These are phyloP conservation scores for Seriola aureovittata DNA, from an alignment of 2,113 vertebrate species.

Conservation along the genomic window DNA sequence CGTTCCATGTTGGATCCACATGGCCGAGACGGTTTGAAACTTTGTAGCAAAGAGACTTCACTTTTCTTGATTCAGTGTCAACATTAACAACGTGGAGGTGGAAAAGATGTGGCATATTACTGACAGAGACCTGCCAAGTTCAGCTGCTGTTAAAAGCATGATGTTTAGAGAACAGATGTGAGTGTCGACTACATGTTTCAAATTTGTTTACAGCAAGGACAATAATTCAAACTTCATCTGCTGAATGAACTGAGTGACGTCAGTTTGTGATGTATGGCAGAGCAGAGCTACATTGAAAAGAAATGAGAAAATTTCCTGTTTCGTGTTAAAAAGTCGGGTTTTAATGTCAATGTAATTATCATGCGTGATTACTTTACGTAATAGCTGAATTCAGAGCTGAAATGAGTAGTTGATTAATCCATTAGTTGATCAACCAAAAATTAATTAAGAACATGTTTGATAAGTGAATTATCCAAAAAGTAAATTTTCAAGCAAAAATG, in stretches of 20 bases:
- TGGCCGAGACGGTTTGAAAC: constrained; percentile 49
- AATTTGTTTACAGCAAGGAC: not conserved
- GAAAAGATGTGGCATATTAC: not conserved
- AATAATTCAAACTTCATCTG: not conserved
- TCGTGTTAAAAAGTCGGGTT: not conserved
- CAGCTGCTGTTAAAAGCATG: not conserved
- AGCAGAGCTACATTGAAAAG: not conserved
- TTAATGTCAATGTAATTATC: not conserved
- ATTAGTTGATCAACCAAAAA: not conserved
- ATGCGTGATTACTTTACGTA: not conserved
- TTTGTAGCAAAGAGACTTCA: constrained; percentile 33
- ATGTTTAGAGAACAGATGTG: not conserved
- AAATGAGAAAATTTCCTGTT: not conserved
- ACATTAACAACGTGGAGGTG: constrained; percentile 8
- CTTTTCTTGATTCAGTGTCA: constrained; percentile 17
- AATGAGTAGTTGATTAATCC: not conserved
- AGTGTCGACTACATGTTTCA: not conserved
- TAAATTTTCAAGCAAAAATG: not conserved
- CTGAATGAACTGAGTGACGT: not conserved
- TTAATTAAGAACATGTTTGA: not conserved
- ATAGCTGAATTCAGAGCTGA: not conserved
- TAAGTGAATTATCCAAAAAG: too few relatives aligned
- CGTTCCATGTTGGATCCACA: constrained; percentile 58
- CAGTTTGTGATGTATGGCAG: not conserved
- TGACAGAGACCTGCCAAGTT: not conserved